phyloP scores from a whole-genome alignment of 2,113 vertebrate genomes.

The Cephalophus harveyi region DNA sequence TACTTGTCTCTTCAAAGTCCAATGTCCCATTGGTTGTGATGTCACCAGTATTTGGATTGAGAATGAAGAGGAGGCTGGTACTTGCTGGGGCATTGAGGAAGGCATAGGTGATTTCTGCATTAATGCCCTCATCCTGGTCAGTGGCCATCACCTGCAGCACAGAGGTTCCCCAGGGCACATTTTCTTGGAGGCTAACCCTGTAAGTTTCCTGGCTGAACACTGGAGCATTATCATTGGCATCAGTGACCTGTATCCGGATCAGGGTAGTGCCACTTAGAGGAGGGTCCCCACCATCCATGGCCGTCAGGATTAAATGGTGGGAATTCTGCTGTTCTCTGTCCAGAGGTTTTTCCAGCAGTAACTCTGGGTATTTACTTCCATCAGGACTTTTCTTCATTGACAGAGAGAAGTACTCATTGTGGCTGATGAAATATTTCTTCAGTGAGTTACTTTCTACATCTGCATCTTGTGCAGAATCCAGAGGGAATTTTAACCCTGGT shows the following conservation, averaged over 20 bases:
- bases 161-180: conserved; percentile 61
- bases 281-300: conserved; percentile 70
- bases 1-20: conserved; percentile 80
- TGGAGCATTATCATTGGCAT: conserved; percentile 75
- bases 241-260: conserved; percentile 66
- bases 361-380: conserved; percentile 74
- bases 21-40: conserved; percentile 75
- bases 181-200: conserved; percentile 76
- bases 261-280: conserved; percentile 53
- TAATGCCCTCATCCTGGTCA: conserved; percentile 82
- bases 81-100: conserved; percentile 73
- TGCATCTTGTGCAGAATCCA: conserved; percentile 80
- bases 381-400: conserved; percentile 60
- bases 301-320: conserved; percentile 67
- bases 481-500: conserved; percentile 74
- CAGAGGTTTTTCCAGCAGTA: conserved; percentile 75
- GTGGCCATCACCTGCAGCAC: conserved; percentile 78
- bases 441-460: conserved; percentile 82
- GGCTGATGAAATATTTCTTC: conserved; percentile 76
- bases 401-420: conserved; percentile 80
- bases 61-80: conserved; percentile 70
- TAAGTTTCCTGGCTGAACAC: conserved; percentile 67
- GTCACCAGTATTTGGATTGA: conserved; percentile 76
- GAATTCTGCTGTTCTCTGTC: conserved; percentile 75
- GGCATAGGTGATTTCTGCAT: conserved; percentile 81